Evolutionary conservation across 2,113 vertebrate species (phyloP).

Genomic region (cattle (Bos taurus)): ARS-UCD2.0 NC_037337.1:2166501-2167000

Average conservation of each 20-base stretch:
- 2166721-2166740: neutral
- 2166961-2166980: neutral
- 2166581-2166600: neutral
- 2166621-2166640: neutral
- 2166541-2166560: neutral
- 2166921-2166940: neutral
- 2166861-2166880: neutral
- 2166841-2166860: neutral
- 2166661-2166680: neutral
- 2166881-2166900: neutral
- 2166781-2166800: neutral
- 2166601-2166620: neutral
- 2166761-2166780: conserved; percentile 3
- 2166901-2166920: neutral
- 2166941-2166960: neutral
- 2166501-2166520: neutral
- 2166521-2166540: neutral
- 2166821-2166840: neutral
- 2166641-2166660: neutral
- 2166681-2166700: neutral
- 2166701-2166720: neutral
- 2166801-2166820: neutral
- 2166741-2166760: conserved; percentile 25
- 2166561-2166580: neutral
- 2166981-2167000: neutral